Evolutionary conservation across 1,140 invertebrate genomes (phyloP), one percentile per base, ranked within the genome.

Genomic region (Colletes latitarsis): DNA sequence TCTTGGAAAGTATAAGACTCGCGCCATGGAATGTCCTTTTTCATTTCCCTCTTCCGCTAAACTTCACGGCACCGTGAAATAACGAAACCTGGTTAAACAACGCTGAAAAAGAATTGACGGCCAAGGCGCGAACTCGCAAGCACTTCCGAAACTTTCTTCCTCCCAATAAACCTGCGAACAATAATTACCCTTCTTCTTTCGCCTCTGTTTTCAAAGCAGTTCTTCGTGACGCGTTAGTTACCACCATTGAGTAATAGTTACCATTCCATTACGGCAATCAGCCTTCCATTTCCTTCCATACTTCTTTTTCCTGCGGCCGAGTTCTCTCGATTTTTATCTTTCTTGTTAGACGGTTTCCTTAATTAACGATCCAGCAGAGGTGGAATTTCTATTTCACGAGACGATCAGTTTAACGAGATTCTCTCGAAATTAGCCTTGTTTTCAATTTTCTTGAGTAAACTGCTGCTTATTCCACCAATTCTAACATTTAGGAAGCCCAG

Each of bases 1-100:
- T 67, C 69, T 21, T 55, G 53, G 62, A 72, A 81, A 14, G 52
- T 30, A 76, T 77, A 58, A 73, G 76, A 80, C 70, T 75, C 52
- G 69, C 69, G 39, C 74, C 55, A 39, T 53, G 60, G 43, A 64
- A 81, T 76, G 68, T 46, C 53, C 63, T 70, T 76, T 60, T 72
- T 83, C 78, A 39, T 71, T 60, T 70, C 43, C 3, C 66, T n/a
- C 55, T 21, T 39, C 2, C 53, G 41, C 14, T 4, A 8, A 12
- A 17, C 8, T 1, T 6, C 4, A 19, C 12, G 15, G 12, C 55
- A 30, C 15, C 30, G 39, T 53, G 68, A 72, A 72, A 64, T 41
- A 78, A 63, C 58, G 19, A 64, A 63, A 72, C 9, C 46, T 10
- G 15, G 19, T 19, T 19, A 17, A 52, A 58, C 53, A 52, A 3